Evolutionary conservation across 2,888 invertebrate species (phyloP), one percentile per base, ranked within the genome.

Genomic region (Flexamia atlantica): DNA sequence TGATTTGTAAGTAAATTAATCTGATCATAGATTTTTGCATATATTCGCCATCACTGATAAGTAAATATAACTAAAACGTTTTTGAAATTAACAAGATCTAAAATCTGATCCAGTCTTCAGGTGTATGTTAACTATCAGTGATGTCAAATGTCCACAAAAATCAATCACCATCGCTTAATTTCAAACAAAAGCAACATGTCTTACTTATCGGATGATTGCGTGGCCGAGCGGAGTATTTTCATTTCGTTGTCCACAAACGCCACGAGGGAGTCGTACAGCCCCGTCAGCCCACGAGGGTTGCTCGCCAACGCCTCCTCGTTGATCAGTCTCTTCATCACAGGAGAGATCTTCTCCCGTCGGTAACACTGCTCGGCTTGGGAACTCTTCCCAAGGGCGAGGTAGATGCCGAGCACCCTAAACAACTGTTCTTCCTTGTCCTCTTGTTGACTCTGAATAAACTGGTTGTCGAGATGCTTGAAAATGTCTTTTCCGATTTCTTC

Each of bases 231-330:
- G 46, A 91, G 86, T 85, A 90, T 88, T 85, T 90, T 94, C 88
- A 96, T 92, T 87, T 95, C 93, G 40, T 92, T 91, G 81, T 95
- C 94, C 87, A 98, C 91, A 89, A 97, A 93, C 79, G 93, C 91
- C 57, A 97, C 89, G 72, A 97, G 92, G 89, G 93, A 93, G 30
- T 92, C 91, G 89, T 95, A 98, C 86, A 97, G 93, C 80, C 94
- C 94, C 87, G 93, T 90, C 28, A 97, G 90, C 50, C 95, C 95
- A 84, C 93, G 91, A 81, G 92, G 92, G 88, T 93, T 92, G 87
- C 91, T 92, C 88, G 93, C 93, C 85, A 95, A 89, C 64, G 92
- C 91, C 76, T 92, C 91, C 89, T 95, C 95, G 85, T 93, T 94
- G 20, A 97, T 94, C n/a, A 95, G 92, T 87, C 93, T 92, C 88